Conservation (phyloP, 2,113 vertebrate species). For the Tetrao urogallus region DNA sequence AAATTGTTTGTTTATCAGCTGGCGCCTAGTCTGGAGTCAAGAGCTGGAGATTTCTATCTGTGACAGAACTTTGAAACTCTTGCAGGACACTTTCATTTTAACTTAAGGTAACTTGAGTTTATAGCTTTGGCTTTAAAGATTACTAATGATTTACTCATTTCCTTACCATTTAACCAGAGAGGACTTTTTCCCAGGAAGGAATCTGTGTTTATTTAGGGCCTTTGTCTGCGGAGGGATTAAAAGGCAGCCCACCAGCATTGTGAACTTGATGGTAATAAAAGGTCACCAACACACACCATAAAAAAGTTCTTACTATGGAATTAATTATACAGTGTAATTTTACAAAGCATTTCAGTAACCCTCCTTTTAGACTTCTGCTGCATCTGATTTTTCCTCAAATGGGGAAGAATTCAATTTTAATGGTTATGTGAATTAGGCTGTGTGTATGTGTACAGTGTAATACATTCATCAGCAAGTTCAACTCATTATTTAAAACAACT, state of each 20-base stretch:
- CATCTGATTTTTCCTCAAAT: constrained; percentile 66
- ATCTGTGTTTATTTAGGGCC: constrained; percentile 89
- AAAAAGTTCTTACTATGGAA: constrained; percentile 87
- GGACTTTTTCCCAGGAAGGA: constrained; percentile 87
- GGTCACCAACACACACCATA: constrained; percentile 86
- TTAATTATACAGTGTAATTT: constrained; percentile 89
- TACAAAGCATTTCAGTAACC: constrained; percentile 80
- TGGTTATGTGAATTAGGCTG: not conserved
- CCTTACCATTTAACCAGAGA: constrained; percentile 89
- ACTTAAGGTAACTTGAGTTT: constrained; percentile 90
- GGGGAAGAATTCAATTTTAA: constrained; percentile 30
- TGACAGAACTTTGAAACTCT: constrained; percentile 88
- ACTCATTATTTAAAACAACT: constrained; percentile 28
- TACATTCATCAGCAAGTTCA: constrained; percentile 42
- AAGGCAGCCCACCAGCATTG: constrained; percentile 86
- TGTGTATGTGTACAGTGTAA: not conserved
- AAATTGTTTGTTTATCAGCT: constrained; percentile 90
- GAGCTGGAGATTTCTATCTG: constrained; percentile 90
- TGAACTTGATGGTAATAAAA: constrained; percentile 87
- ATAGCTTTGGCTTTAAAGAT: constrained; percentile 90
- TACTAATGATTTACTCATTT: constrained; percentile 94
- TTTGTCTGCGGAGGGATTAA: constrained; percentile 90
- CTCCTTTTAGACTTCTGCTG: constrained; percentile 61
- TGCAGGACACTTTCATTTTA: constrained; percentile 91
- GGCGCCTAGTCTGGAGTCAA: constrained; percentile 90